Conservation (phyloP, 2,888 invertebrate species). For the Mystacides longicornis region DNA sequence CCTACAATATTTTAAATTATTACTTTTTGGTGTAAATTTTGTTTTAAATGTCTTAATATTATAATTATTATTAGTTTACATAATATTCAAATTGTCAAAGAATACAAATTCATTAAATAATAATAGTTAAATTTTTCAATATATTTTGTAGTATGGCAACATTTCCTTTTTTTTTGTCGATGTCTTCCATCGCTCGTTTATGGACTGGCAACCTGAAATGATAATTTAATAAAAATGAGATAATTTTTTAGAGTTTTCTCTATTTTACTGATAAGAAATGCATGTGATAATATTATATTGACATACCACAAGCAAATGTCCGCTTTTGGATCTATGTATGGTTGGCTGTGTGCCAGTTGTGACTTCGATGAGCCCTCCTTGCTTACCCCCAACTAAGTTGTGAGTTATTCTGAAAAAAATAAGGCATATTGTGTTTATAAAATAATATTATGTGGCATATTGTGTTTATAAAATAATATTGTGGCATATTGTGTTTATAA, state of each 20-base stretch:
- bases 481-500: no score
- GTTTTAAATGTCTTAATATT: no score
- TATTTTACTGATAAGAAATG: background rate
- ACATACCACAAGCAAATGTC: slow-evolving; percentile 74
- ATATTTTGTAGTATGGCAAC: background rate
- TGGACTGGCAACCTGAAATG: slow-evolving; percentile 20
- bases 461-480: no score
- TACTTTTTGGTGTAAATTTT: no score
- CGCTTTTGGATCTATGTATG: slow-evolving; percentile 79
- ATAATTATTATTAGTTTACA: no score
- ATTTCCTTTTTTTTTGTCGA: background rate
- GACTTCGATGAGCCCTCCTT: slow-evolving; percentile 75
- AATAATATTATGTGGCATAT: no score
- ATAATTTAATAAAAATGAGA: slow-evolving; percentile 1
- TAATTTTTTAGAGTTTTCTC: background rate
- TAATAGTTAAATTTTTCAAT: no score
- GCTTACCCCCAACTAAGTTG: slow-evolving; percentile 76
- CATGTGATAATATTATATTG: background rate
- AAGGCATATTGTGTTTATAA: no score
- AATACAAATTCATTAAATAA: no score
- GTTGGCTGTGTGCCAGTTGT: slow-evolving; percentile 65
- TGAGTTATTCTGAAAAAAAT: slow-evolving; percentile 66
- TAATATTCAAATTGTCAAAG: no score
- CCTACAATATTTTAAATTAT: no score
- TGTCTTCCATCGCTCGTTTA: background rate